Evolutionary conservation across 2,888 invertebrate species (phyloP), one percentile per base, ranked within the genome.

Genomic region (Pyrocoelia pectoralis): DNA sequence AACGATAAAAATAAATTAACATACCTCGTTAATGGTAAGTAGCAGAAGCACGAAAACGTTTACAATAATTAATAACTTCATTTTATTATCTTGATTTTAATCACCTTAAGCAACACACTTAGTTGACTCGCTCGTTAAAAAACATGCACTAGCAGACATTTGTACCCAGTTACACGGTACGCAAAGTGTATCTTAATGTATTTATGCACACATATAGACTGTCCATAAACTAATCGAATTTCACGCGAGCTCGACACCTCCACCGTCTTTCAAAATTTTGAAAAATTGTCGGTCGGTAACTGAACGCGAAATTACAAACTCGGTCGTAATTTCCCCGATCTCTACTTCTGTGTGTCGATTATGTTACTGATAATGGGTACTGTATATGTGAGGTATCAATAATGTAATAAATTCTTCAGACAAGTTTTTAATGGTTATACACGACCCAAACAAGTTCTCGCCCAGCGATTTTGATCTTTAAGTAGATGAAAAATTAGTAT

Each of bases 181-280:
- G 53, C 52, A 52, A 56, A 62, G 62, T 57, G 62, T 56, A 61
- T 55, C 55, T 55, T 50, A 55, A 61, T 24, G 24, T 24, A 24
- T 55, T 40, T 55, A 49, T 61, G 40, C 17, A 40, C 19, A 28
- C 14, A 14, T 55, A 61, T 40, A 55, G 61, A 50, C 15, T 28
- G 61, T 48, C 51, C 62, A 14, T 17, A 24, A 58, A 53, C 17
- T 41, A 24, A 8, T 15, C 28, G 17, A 14, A 1, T 15, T 43
- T 43, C 29, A 24, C 46, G 10, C 13, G 8, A 53, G 19, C 4
- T 5, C 24, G 4, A 6, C 24, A 3, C 24, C 24, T 3, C 24
- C 13, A 8, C 40, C 38, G 1, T 18, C 12, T 48, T 5, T 9
- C 54, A 49, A 10, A 4, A 43, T 54, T 60, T 48, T 15, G 10